Evolutionary conservation across 1,140 invertebrate genomes (phyloP), one percentile per base, ranked within the genome.

Genomic region (Trichonephila clavipes): DNA sequence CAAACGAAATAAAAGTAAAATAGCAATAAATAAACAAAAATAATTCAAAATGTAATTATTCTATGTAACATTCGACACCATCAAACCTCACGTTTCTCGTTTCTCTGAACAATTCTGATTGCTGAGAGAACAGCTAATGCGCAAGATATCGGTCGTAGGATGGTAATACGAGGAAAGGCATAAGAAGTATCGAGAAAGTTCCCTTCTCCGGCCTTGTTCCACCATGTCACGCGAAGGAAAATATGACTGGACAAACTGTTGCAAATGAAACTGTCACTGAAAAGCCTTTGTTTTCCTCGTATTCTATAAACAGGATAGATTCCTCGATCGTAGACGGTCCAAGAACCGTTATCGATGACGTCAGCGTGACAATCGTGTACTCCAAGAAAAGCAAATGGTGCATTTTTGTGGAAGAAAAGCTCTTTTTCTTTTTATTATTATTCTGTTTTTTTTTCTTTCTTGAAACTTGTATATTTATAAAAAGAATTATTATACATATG

Each of bases 191-290:
- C 86, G 86, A 10, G 51, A 58, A 64, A n/a, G 14, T 81, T 62
- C 72, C 89, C 69, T 40, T 82, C 66, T 34, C 18, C 44, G 88
- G 62, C 88, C 88, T 89, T 89, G 88, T 89, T 90, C 72, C 89
- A 40, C n/a, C 44, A 16, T 44, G 72, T 90, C 89, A 90, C 89
- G 89, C 89, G 89, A 90, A 82, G 69, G 59, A 81, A 61, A 90
- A 90, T 69, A 82, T 61, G 89, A 82, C n/a, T 90, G 89, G 77
- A 90, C 89, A 90, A 90, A 34, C 82, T 90, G 89, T 90, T 90
- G 69, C 89, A 90, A 90, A 24, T 21, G n/a, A 62, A 21, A 62
- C 16, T 62, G 61, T 21, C 69, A 34, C 12, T 14, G 69, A 77
- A 77, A 64, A 40, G 87, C 64, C 87, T 88, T 88, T 69, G 87